Evolutionary conservation across 2,888 invertebrate species (phyloP).

Genomic region (Zelleria hepariella): DNA sequence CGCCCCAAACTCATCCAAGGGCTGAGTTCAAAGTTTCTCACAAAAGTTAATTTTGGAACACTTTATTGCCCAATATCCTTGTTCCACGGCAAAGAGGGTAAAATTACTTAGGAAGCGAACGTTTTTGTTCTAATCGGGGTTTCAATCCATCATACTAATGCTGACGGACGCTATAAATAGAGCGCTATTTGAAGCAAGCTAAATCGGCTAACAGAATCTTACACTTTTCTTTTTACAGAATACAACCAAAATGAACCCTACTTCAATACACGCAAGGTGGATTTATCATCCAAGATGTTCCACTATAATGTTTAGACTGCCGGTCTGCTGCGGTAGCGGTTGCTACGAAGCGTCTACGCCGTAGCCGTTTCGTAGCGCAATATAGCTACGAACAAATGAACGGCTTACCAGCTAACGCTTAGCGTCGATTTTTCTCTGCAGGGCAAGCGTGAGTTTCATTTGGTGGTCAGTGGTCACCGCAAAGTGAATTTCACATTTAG

Average conservation of each 20-base stretch:
- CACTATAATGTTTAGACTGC: not conserved
- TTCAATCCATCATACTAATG: no score
- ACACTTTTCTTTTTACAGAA: no score
- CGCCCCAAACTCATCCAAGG: not conserved
- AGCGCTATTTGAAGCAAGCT: no score
- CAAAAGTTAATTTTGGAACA: not conserved
- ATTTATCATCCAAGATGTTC: no score
- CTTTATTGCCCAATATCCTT: not conserved
- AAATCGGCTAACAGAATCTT: no score
- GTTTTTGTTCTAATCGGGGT: not conserved
- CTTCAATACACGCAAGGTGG: no score
- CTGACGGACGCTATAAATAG: not conserved
- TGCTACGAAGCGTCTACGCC: not conserved
- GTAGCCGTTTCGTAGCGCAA: not conserved
- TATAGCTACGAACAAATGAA: not conserved
- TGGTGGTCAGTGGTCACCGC: not conserved
- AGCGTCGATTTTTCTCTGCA: not conserved
- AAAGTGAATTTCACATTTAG: not conserved
- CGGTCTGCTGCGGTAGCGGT: not conserved
- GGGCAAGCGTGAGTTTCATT: not conserved
- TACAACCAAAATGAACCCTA: no score
- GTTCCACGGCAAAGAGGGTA: not conserved
- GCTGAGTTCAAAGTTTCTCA: not conserved
- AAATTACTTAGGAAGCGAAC: not conserved
- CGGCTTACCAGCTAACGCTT: not conserved